Evolutionary conservation across 1,140 invertebrate genomes (phyloP).

Genomic region (Leptinotarsa undecemlineata): DNA sequence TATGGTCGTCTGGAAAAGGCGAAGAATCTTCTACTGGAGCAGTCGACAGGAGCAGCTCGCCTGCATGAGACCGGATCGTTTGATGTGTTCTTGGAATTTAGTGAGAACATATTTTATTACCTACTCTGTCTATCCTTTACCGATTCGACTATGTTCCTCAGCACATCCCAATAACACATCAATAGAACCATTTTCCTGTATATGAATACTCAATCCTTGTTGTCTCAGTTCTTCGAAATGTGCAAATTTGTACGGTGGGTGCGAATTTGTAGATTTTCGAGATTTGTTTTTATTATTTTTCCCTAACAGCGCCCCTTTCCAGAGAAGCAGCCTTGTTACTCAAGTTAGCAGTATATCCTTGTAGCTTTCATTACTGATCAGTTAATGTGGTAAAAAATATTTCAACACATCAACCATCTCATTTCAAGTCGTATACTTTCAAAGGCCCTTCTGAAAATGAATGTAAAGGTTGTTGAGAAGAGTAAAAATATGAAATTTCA

Average conservation of each 20-base stretch:
- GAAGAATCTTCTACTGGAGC: background rate
- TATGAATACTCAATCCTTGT: background rate
- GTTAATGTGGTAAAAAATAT: no score
- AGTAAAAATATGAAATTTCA: no score
- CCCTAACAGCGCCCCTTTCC: background rate
- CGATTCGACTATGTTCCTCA: background rate
- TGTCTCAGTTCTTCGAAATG: background rate
- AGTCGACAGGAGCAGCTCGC: background rate
- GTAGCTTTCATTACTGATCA: background rate
- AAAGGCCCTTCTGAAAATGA: no score
- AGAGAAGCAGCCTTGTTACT: background rate
- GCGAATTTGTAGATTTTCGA: conserved; percentile 6
- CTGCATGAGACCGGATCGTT: conserved; percentile 28
- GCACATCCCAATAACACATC: conserved; percentile 47
- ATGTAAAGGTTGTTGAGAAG: no score
- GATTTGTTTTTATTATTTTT: conserved; percentile 1
- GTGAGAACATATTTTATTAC: background rate
- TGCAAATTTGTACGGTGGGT: conserved; percentile 7
- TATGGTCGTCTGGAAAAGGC: background rate
- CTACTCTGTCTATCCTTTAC: conserved; percentile 21
- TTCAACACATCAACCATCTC: no score
- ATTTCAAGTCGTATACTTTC: no score
- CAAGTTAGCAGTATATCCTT: background rate
- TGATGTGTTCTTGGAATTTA: conserved; percentile 48
- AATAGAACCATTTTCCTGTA: conserved; percentile 40